Percentiles rank a stretch among this genome's conserved stretches.
Conservation (phyloP, 2,797 vertebrate genomes). For the Melanotaenia nigrans region DNA sequence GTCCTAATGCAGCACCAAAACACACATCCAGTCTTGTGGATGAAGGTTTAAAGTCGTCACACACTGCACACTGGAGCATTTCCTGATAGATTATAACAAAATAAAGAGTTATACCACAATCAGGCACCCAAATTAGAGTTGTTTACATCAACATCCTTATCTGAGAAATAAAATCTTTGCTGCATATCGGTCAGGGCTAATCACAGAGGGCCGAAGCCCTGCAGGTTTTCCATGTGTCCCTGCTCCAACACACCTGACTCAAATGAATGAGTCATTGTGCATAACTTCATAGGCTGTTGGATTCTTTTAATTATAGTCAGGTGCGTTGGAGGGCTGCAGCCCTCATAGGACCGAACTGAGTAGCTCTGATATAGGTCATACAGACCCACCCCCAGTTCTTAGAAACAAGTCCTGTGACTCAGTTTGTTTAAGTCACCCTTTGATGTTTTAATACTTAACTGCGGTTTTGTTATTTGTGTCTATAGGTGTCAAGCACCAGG, state of each 20-base stretch:
- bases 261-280: too few relatives aligned
- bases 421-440: conserved; percentile 53
- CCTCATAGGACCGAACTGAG: too few relatives aligned
- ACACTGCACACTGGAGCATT: background rate
- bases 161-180: conserved; percentile 27
- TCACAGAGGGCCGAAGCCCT: too few relatives aligned
- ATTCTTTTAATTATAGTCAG: too few relatives aligned
- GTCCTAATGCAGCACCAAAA: background rate
- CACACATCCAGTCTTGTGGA: background rate
- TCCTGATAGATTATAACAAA: conserved; percentile 31
- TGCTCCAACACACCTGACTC: too few relatives aligned
- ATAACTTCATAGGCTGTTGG: too few relatives aligned
- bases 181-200: background rate
- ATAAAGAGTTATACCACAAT: conserved; percentile 18
- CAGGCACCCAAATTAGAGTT: background rate
- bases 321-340: too few relatives aligned
- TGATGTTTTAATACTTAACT: conserved; percentile 58
- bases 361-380: conserved; percentile 21
- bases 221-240: too few relatives aligned
- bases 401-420: conserved; percentile 57
- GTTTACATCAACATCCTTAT: conserved; percentile 26
- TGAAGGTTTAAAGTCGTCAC: background rate
- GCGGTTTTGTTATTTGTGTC: conserved; percentile 57
- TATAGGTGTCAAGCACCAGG: conserved; percentile 97
- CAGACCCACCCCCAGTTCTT: conserved; percentile 13